Base-by-base conservation (phyloP, 2,888 invertebrate genomes). In the Amblyjoppa fuscipennis region DNA sequence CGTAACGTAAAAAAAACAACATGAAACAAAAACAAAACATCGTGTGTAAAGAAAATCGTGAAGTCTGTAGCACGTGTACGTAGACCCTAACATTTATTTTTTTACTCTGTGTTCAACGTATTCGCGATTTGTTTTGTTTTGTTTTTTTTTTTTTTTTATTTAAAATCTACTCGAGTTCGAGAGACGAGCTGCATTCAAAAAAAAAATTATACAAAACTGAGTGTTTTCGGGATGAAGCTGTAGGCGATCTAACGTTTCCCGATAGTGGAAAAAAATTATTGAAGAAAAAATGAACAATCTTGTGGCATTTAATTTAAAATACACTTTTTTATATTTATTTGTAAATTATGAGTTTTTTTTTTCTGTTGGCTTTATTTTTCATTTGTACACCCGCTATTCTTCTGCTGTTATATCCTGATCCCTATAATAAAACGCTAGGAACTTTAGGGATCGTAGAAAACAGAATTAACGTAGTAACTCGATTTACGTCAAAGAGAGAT, bases 301-400 rank as follows among this genome's bases (percentile, higher is more conserved):
- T 90, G 90, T 91, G 90, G 91, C 92, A 91, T 91, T 91, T 91
- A 90, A 91, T 91, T 90, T 89, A 91, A 92, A 61, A 92, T 92
- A 92, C 89, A 92, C 87, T 88, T 91, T 92, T 61, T 92, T 92
- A 90, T 92, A 92, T 92, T 92, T 91, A 92, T 92, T 92, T 91
- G 87, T 91, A 91, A 89, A 85, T 90, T 76, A 84, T 88, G 85
- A 77, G 81, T 90, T 82, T 76, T 84, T 20, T 20, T 88, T 83
- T 78, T 68, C 38, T 70, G 64, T 76, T 85, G 20, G 25, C 79
- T 81, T 81, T 38, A 34, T 59, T 41, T 61, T 20, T 59, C 68
- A 78, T 68, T 51, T 75, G 16, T 13, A 75, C 77, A 56, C 66
- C 70, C 84, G 83, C 79, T 81, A 13, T 56, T 64, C 56, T 25